These are phyloP conservation scores for Pampusana beccarii DNA, from an alignment of 2,113 vertebrate genomes.

Conservation along the genomic window DNA sequence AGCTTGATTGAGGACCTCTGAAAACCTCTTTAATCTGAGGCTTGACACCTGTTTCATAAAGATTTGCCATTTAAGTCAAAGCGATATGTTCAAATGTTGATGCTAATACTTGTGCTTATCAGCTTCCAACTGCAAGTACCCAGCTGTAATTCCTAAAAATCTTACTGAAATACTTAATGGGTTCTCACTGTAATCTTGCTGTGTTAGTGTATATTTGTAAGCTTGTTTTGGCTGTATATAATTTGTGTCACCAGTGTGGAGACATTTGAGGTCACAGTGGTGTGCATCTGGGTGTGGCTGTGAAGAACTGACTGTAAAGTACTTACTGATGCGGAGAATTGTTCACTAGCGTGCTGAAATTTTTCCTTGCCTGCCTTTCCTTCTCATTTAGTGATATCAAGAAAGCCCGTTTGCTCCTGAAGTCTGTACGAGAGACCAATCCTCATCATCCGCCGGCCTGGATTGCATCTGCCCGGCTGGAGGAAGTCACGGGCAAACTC, in stretches of 20 bases:
- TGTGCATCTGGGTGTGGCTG: neutral
- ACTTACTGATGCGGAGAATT: neutral
- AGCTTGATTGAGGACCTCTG: neutral
- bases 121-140: neutral
- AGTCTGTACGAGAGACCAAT: conserved; percentile 97
- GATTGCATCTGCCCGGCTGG: conserved; percentile 96
- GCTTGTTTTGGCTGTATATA: neutral
- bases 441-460: conserved; percentile 97
- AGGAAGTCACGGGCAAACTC: conserved; percentile 96
- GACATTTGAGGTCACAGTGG: neutral
- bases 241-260: neutral
- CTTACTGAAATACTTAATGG: neutral
- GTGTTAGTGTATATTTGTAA: neutral
- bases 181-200: neutral
- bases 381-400: conserved; percentile 89
- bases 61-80: neutral
- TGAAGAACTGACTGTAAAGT: neutral
- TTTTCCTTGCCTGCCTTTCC: neutral
- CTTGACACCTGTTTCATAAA: neutral
- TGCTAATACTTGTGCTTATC: neutral
- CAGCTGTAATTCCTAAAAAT: neutral
- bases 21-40: neutral
- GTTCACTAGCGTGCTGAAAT: neutral
- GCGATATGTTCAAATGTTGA: neutral
- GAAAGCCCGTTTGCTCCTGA: conserved; percentile 94